Conservation (phyloP, 2,797 vertebrate genomes). For the Paratrypauchen microcephalus region DNA sequence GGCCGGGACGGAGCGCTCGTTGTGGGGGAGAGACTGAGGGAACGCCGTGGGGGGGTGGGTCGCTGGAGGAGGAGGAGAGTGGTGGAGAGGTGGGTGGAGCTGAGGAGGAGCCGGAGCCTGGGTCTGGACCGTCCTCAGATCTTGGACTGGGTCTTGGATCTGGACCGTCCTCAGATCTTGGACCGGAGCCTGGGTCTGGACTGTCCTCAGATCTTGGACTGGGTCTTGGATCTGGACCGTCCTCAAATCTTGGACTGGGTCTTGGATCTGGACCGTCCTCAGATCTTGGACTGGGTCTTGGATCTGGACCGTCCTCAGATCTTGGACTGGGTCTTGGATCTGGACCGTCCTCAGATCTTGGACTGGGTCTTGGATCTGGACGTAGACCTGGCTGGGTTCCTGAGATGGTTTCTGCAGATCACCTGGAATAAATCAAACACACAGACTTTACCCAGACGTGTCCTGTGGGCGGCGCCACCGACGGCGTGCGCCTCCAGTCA, state of each 20-base stretch:
- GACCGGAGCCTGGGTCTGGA: background rate
- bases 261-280: background rate
- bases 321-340: background rate
- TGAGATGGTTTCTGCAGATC: background rate
- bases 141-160: background rate
- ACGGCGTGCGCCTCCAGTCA: too few species aligned
- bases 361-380: background rate
- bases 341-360: constrained; percentile 3
- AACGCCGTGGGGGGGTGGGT: background rate
- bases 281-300: too few species aligned
- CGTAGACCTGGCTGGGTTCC: background rate
- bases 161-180: too few species aligned
- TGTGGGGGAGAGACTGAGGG: background rate
- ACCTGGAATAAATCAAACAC: constrained; percentile 19
- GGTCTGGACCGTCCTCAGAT: background rate
- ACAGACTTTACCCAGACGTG: too few species aligned
- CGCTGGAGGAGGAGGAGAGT: background rate
- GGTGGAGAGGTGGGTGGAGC: background rate
- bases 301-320: background rate
- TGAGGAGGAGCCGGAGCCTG: constrained; percentile 34
- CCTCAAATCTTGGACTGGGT: constrained; percentile 2
- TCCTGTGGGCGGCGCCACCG: too few species aligned
- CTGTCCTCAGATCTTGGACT: too few species aligned
- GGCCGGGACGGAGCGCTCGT: background rate
- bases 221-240: background rate